Evolutionary conservation across 1,140 invertebrate genomes (phyloP).

Genomic region (Hormaphis cornu): DNA sequence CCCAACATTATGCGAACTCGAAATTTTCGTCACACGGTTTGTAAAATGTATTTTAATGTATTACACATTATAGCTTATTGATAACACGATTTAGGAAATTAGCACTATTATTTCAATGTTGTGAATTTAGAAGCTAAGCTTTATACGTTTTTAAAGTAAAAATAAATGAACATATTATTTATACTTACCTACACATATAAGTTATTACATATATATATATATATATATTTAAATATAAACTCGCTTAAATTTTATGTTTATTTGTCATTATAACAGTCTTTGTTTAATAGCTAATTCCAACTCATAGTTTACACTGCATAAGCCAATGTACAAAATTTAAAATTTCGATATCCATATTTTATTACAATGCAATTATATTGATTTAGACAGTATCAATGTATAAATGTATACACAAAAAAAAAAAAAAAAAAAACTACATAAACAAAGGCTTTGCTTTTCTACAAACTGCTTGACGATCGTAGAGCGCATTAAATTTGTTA

Average conservation of each 20-base stretch:
- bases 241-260: conserved; percentile 16
- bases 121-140: conserved; percentile 16
- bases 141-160: conserved; percentile 14
- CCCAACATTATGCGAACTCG: conserved; percentile 4
- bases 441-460: conserved; percentile 87
- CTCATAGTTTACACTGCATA: not conserved
- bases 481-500: conserved; percentile 90
- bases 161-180: conserved; percentile 2
- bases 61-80: conserved; percentile 12
- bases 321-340: not conserved
- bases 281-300: not conserved
- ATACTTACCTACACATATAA: too few species aligned
- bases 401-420: conserved; percentile 24
- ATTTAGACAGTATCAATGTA: conserved; percentile 2
- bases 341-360: not conserved
- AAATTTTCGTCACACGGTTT: conserved; percentile 13
- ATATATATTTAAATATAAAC: too few species aligned
- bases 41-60: too few species aligned
- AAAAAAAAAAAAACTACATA: conserved; percentile 28
- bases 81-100: not conserved
- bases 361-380: conserved; percentile 5
- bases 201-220: too few species aligned
- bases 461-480: conserved; percentile 84
- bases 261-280: conserved; percentile 21
- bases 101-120: conserved; percentile 14